Evolutionary conservation across 2,797 vertebrate species (phyloP), one percentile per base, ranked within the genome.

Genomic region (Enteromius thamalakanensis): DNA sequence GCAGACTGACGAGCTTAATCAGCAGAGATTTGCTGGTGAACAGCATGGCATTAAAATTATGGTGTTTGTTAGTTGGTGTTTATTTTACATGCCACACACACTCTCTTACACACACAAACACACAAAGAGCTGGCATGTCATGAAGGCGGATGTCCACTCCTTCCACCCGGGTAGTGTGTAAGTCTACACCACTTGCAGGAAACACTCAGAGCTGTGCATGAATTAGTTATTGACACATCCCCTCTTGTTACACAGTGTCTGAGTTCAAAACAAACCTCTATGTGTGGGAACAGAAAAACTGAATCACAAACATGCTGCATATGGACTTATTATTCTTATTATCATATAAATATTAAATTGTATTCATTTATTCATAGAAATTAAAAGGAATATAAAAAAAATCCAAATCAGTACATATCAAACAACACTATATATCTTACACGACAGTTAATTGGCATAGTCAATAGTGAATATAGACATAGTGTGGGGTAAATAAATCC

Each of bases 221-320:
- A 93, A 95, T 94, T 87, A 92, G 81, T 94, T 86, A 95, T 91
- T 76, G 87, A 84, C 86, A 85, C 83, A n/a, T 86, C 89, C 85
- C 88, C 90, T 93, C 89, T 55, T 75, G 87, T 93, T 92, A 85
- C 88, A 67, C 42, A 42, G 42, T 21, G 55, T 82, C 62, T 64
- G 76, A 85, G 76, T 85, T 80, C 74, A 88, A 88, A 91, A 89
- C 83, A 90, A 87, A 88, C 84, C 60, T 87, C 40, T 77, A 7
- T 60, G 42, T 76, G 37, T 69, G 23, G 47, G 10, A 67, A 68
- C 80, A 81, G 17, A 23, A 65, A 68, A 40, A 21, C 4, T 37
- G 26, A 37, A 2, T 34, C 40, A 47, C 53, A 58, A 32, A 17
- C 65, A 68, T 42, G n/a, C 37, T 69, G 64, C 77, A 6, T 55